These are phyloP conservation scores for Chouioia cunea DNA, from an alignment of 2,888 invertebrate species.

Conservation along the genomic window DNA sequence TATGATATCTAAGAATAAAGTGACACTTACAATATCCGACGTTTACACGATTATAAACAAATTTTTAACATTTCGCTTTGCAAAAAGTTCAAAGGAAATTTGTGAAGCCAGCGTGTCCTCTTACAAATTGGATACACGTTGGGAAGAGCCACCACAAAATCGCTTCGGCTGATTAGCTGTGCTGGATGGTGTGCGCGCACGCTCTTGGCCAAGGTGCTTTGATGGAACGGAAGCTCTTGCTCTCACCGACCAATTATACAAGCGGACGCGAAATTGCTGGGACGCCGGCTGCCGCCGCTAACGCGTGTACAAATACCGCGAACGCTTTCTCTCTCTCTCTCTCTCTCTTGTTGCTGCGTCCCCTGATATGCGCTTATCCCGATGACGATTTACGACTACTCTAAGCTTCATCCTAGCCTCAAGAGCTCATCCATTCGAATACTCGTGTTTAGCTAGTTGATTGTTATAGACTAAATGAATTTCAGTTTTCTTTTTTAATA, in stretches of 20 bases:
- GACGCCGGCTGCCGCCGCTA: not conserved
- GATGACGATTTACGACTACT: constrained; percentile 53
- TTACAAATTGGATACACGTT: not conserved
- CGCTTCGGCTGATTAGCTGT: constrained; percentile 22
- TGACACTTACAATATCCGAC: too few species aligned
- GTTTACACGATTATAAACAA: too few species aligned
- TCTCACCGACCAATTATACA: constrained; percentile 43
- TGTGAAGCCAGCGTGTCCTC: not conserved
- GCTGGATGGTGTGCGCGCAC: constrained; percentile 12
- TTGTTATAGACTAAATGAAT: too few species aligned
- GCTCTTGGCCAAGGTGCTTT: constrained; percentile 2
- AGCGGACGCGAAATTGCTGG: constrained; percentile 43
- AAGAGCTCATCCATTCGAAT: constrained; percentile 9
- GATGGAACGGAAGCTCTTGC: constrained; percentile 6
- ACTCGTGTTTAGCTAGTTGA: too few species aligned
- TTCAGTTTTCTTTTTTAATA: too few species aligned
- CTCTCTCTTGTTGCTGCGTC: constrained; percentile 7
- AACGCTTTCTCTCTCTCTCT: too few species aligned
- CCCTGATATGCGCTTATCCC: constrained; percentile 49
- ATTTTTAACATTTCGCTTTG: too few species aligned
- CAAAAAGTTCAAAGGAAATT: not conserved
- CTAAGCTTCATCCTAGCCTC: not conserved
- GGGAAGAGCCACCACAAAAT: constrained; percentile 1
- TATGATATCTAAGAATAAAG: too few species aligned
- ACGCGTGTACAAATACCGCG: too few species aligned